phyloP scores from a whole-genome alignment of 2,797 vertebrate species.

The Psittacula echo region DNA sequence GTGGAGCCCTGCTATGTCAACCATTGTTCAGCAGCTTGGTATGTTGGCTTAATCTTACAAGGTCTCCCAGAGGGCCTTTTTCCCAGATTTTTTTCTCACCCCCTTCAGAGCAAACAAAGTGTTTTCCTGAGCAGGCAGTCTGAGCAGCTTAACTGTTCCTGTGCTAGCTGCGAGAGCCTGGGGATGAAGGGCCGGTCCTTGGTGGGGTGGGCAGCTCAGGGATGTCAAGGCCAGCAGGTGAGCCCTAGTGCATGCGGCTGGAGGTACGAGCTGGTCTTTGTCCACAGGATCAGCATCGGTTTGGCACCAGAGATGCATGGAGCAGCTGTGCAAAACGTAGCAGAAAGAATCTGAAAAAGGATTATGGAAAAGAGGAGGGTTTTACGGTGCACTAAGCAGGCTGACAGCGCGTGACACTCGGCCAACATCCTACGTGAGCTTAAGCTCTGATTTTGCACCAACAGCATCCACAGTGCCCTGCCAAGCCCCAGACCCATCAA shows the following conservation, averaged over 20 bases:
- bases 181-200: background rate
- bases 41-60: constrained; percentile 36
- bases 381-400: accelerated
- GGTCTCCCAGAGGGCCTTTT: constrained; percentile 49
- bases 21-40: constrained; percentile 52
- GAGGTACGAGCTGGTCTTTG: accelerated
- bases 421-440: background rate
- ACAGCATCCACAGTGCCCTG: background rate
- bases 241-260: accelerated
- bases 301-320: accelerated
- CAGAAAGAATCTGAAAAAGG: background rate
- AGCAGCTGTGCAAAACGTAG: background rate
- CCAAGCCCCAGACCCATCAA: background rate
- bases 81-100: background rate
- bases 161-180: accelerated
- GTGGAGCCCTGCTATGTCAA: constrained; percentile 44
- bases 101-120: constrained; percentile 11
- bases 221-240: accelerated
- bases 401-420: accelerated
- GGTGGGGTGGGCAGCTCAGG: accelerated
- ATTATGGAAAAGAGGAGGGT: background rate
- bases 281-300: accelerated
- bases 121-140: background rate
- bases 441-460: background rate
- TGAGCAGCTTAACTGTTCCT: background rate